These are phyloP conservation scores for Paraplagusia blochii DNA, from an alignment of 2,113 vertebrate species.

Conservation along the genomic window DNA sequence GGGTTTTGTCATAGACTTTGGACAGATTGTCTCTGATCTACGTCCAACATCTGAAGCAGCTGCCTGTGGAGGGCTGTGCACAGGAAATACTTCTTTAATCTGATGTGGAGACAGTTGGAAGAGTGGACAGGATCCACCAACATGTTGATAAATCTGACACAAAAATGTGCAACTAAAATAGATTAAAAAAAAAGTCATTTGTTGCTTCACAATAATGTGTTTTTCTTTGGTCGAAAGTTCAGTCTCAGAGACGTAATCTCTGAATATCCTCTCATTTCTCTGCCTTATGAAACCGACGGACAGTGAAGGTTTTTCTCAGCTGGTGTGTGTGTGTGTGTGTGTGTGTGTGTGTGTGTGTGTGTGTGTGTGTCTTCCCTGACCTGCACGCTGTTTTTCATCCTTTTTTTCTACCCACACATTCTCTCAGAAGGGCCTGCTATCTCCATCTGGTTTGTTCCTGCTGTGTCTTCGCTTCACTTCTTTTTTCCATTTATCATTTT, in stretches of 20 bases:
- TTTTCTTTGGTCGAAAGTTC: no score
- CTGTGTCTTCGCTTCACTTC: conserved; percentile 33
- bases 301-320: neutral
- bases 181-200: no score
- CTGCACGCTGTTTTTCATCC: conserved; percentile 33
- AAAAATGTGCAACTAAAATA: no score
- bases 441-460: conserved; percentile 15
- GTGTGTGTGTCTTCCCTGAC: conserved; percentile 26
- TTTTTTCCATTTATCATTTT: no score
- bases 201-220: no score
- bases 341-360: conserved; percentile 6
- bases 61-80: no score
- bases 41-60: no score
- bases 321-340: conserved; percentile 7
- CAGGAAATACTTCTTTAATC: no score
- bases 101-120: no score
- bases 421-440: conserved; percentile 44
- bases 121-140: no score
- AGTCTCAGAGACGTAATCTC: neutral
- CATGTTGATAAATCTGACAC: no score
- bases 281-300: neutral
- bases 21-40: no score
- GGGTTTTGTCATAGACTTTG: neutral
- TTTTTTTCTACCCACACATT: conserved; percentile 34
- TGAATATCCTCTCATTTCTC: neutral